Percentiles rank a stretch among this genome's conserved stretches.
Conservation (phyloP, 2,797 vertebrate genomes). For the Sebastiscus tertius region DNA sequence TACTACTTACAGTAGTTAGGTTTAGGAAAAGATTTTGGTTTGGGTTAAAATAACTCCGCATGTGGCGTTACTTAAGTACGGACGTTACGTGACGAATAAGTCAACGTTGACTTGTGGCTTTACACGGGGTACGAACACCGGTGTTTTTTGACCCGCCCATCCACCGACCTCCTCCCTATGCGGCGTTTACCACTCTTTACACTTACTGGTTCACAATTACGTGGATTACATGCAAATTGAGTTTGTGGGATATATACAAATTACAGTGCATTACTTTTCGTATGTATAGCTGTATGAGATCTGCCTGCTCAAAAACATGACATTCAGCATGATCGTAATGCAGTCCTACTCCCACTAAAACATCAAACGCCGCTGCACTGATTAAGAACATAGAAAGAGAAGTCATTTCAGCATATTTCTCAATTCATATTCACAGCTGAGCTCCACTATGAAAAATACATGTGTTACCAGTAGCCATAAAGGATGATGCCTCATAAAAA, state of each 20-base stretch:
- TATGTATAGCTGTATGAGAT: background rate
- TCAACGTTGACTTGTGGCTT: too few relatives aligned
- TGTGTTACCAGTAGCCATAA: conserved; percentile 6
- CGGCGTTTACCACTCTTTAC: too few relatives aligned
- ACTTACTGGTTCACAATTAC: background rate
- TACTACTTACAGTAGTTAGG: too few relatives aligned
- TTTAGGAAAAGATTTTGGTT: too few relatives aligned
- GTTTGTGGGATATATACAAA: too few relatives aligned
- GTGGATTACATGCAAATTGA: background rate
- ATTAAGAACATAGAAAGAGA: background rate
- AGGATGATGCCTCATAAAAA: conserved; percentile 32
- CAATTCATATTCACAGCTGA: background rate
- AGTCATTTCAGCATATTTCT: conserved; percentile 3
- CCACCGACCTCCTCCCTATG: too few relatives aligned
- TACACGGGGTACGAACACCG: too few relatives aligned
- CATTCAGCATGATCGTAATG: background rate
- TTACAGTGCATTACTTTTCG: background rate
- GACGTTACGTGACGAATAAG: too few relatives aligned
- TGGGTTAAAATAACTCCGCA: too few relatives aligned
- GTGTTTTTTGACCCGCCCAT: too few relatives aligned
- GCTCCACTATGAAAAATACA: conserved; percentile 4
- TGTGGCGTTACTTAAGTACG: too few relatives aligned
- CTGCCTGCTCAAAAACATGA: background rate
- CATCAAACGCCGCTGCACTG: background rate
- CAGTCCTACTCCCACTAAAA: background rate